Base-by-base conservation (phyloP, 1,140 invertebrate species). In the Penaeus indicus region DNA sequence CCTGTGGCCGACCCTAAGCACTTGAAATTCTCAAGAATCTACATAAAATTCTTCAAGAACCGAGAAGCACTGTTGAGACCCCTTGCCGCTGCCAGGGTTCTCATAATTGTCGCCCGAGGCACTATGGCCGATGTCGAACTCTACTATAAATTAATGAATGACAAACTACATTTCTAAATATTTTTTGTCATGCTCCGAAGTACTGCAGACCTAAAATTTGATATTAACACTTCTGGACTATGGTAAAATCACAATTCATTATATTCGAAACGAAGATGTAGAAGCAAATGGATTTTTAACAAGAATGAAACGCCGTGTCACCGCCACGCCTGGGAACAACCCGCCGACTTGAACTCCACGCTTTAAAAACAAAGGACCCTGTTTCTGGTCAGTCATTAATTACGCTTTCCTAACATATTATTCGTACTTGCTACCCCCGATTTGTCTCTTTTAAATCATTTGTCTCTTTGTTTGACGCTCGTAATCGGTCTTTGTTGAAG, bases 401-500 rank as follows among this genome's bases (percentile, higher is more conserved):
- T 88, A 88, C 86, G 86, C 86, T 88, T 88, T 88, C 86, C 86
- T 88, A 82, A 82, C 86, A 88, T 88, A 88, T 88, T 88, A 88
- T 88, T 83, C 86, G 63, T 88, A 88, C 86, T 88, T 88, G 86
- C 86, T 88, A 88, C 79, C 86, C 86, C 86, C 67, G 86, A 88
- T 88, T 88, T 88, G 86, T 88, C 86, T 88, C 86, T 88, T 88
- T 88, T 88, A 88, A 88, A 88, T 88, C 80, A 88, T 88, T 88
- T 88, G 86, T 83, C 86, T 88, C 86, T 88, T 88, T 88, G 86
- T 88, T 82, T 88, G 86, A 82, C 86, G 79, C 80, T 78, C 86
- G 86, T 88, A 88, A 88, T 83, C 86, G 80, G 47, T 27, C 86
- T 75, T 88, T 88, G 86, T 88, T 62, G 80, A 88, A 42, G 80